Evolutionary conservation across 92 coral and sea anemone genomes (phyloP), one percentile per base, ranked within the genome.

Genomic region (Zoanthus sociatus): DNA sequence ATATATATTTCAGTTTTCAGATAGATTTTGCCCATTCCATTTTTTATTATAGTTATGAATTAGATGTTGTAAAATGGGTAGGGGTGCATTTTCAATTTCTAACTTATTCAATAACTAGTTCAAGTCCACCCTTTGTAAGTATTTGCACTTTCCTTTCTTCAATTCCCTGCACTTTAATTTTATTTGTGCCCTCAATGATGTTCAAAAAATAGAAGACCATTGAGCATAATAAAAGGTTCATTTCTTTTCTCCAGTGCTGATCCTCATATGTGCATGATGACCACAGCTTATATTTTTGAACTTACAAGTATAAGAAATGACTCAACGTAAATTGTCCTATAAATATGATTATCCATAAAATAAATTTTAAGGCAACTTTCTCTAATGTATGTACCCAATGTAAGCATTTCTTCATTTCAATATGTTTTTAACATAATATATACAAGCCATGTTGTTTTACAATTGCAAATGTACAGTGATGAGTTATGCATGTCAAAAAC

Each of bases 261-360:
- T 56, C 64, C 64, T 56, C 64, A 4, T 5, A 56, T 56, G 64
- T 56, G 64, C 13, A 56, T 2, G 64, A 56, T 56, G 64, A 56
- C 64, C 64, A 56, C 64, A 26, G 26, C 26, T 26, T 26, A 26
- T 26, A 26, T 26, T 26, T 26, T 26, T 26, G 26, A 56, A 56
- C n/a, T 56, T 56, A 56, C 64, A 56, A 56, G 64, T 56, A 56
- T 56, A 56, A 56, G n/a, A 56, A 56, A 56, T 56, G 64, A 56
- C 64, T 15, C 64, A 56, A 56, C n/a, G 64, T 56, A 56, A 56
- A 56, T 56, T 56, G 64, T 56, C 64, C 64, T 56, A 56, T 56
- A 56, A 56, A 26, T 26, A 26, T 26, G 26, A 26, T 26, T 26
- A 26, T 26, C 26, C 26, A 26, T 26, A 26, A 26, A 26, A 26